Evolutionary conservation across 2,797 vertebrate genomes (phyloP).

Genomic region (Nothura maculosa): DNA sequence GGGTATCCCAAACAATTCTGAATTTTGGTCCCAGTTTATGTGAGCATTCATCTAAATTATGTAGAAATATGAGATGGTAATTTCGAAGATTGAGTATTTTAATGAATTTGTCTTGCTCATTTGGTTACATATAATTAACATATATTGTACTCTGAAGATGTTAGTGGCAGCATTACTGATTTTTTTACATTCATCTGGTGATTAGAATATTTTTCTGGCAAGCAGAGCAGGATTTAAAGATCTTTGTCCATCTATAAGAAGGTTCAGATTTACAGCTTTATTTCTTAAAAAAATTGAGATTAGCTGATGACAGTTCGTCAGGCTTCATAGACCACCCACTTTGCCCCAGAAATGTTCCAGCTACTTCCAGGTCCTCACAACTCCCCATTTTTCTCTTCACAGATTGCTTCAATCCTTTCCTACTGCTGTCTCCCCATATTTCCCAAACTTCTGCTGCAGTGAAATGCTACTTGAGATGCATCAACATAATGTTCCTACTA

Average conservation of each 20-base stretch:
- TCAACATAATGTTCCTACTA: neutral
- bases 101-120: neutral
- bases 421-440: fast-evolving
- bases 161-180: too few relatives aligned
- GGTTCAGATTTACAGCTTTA: neutral
- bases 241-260: neutral
- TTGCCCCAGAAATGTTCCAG: neutral
- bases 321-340: neutral
- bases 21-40: neutral
- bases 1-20: neutral
- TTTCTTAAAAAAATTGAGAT: neutral
- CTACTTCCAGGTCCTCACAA: fast-evolving
- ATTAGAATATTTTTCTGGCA: neutral
- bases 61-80: neutral
- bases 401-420: neutral
- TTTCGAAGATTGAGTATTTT: neutral
- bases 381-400: neutral
- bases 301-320: neutral
- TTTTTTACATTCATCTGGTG: neutral
- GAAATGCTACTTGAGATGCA: neutral
- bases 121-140: neutral
- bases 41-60: neutral
- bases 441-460: neutral
- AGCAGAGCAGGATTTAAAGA: neutral
- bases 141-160: neutral